Conservation (phyloP, 1,140 invertebrate species). For the Dufourea novaeangliae region DNA sequence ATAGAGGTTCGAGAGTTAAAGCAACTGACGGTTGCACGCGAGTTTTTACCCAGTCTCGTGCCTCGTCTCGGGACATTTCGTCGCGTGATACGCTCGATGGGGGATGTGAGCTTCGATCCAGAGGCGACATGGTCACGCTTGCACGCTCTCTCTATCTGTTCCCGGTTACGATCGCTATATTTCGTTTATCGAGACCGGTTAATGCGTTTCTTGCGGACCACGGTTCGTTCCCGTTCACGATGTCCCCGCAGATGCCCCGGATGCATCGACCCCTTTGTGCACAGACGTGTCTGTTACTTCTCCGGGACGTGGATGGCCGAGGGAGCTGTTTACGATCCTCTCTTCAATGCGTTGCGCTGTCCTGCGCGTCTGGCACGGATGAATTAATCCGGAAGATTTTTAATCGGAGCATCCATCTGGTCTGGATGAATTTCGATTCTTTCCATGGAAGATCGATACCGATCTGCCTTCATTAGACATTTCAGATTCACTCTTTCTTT, state of each 20-base stretch:
- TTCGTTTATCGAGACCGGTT: constrained; percentile 46
- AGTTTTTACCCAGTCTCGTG: constrained; percentile 12
- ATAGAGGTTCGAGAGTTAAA: background rate
- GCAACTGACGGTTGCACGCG: background rate
- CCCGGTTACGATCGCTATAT: constrained; percentile 1
- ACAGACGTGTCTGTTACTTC: background rate
- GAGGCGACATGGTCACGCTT: background rate
- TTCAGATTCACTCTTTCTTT: too few species aligned
- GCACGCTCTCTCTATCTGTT: background rate
- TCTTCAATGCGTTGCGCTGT: constrained; percentile 22
- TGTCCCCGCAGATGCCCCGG: constrained; percentile 14
- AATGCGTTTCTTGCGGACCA: constrained; percentile 54
- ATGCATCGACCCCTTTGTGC: constrained; percentile 33
- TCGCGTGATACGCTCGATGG: background rate
- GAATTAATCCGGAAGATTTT: constrained; percentile 28
- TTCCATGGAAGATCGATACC: too few species aligned
- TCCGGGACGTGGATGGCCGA: constrained; percentile 14
- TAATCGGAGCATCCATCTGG: too few species aligned
- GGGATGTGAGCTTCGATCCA: background rate
- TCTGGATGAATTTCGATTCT: too few species aligned
- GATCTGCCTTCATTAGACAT: too few species aligned
- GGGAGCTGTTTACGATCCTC: constrained; percentile 23
- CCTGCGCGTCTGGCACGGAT: background rate
- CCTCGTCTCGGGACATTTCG: constrained; percentile 11
- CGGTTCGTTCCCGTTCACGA: constrained; percentile 5